Conservation (phyloP, 2,797 vertebrate genomes). For the Chaenodraco wilsoni region DNA sequence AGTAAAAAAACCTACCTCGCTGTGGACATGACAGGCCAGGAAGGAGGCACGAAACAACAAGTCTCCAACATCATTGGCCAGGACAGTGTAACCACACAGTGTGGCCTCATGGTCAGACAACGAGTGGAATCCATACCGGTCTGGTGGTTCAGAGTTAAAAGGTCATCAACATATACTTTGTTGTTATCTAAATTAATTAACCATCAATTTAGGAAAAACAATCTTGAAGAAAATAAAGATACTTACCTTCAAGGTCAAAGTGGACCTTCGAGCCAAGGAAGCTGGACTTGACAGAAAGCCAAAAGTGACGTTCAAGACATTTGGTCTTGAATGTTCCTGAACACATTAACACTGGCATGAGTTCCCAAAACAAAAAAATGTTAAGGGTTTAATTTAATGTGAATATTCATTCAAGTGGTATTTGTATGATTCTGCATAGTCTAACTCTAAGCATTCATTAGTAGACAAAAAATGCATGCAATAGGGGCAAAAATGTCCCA, state of each 20-base stretch:
- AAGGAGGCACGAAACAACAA: slow-evolving; percentile 77
- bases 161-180: not conserved
- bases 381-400: not conserved
- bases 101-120: slow-evolving; percentile 52
- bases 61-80: slow-evolving; percentile 57
- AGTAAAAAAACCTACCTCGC: slow-evolving; percentile 41
- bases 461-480: not conserved
- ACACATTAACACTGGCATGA: slow-evolving; percentile 4
- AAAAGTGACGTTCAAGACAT: slow-evolving; percentile 73
- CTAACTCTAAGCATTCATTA: too few relatives aligned
- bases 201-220: not conserved
- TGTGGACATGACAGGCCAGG: slow-evolving; percentile 75
- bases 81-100: slow-evolving; percentile 76
- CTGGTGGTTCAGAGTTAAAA: slow-evolving; percentile 42
- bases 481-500: too few relatives aligned
- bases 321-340: slow-evolving; percentile 62
- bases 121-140: slow-evolving; percentile 53
- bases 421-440: too few relatives aligned
- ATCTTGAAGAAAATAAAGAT: not conserved
- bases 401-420: not conserved
- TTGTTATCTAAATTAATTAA: not conserved
- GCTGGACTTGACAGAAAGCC: slow-evolving; percentile 63
- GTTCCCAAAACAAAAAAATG: too few relatives aligned
- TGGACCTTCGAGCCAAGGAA: slow-evolving; percentile 44
- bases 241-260: slow-evolving; percentile 69